Conservation (phyloP, 1,140 invertebrate genomes). For the Phthorimaea operculella region DNA sequence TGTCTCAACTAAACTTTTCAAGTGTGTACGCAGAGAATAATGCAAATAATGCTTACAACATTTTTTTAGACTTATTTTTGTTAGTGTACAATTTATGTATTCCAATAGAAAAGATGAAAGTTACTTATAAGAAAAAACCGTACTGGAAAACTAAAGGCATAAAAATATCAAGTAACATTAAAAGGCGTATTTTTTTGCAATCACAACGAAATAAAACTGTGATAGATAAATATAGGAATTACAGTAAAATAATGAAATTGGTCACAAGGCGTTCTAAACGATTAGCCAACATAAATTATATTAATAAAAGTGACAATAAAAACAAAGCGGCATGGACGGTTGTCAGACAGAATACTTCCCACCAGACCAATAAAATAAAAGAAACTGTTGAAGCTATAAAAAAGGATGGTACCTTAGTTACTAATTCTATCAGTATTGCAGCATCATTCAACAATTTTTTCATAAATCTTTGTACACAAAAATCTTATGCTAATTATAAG, state of each 20-base stretch:
- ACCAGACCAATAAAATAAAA: neutral
- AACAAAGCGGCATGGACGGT: conserved; percentile 5
- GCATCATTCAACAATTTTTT: conserved; percentile 1
- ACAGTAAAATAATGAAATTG: conserved; percentile 4
- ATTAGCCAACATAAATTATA: neutral
- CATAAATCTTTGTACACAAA: neutral
- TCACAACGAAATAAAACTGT: neutral
- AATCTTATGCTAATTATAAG: neutral
- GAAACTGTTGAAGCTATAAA: neutral
- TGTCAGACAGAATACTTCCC: conserved; percentile 6
- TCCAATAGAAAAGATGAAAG: conserved; percentile 5
- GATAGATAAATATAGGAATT: conserved; percentile 6
- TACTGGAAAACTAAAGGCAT: conserved; percentile 11
- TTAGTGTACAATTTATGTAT: conserved; percentile 6
- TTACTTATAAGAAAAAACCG: conserved; percentile 5
- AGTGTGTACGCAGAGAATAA: neutral
- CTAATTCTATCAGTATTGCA: neutral
- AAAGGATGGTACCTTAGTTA: neutral
- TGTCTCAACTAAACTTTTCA: conserved; percentile 5
- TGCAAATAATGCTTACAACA: neutral
- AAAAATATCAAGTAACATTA: conserved; percentile 1
- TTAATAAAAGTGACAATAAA: conserved; percentile 6
- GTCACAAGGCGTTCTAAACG: conserved; percentile 2
- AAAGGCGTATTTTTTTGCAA: conserved; percentile 3
- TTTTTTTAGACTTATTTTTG: conserved; percentile 1